Conservation (phyloP, 1,140 invertebrate species). For the Prorops nasuta region DNA sequence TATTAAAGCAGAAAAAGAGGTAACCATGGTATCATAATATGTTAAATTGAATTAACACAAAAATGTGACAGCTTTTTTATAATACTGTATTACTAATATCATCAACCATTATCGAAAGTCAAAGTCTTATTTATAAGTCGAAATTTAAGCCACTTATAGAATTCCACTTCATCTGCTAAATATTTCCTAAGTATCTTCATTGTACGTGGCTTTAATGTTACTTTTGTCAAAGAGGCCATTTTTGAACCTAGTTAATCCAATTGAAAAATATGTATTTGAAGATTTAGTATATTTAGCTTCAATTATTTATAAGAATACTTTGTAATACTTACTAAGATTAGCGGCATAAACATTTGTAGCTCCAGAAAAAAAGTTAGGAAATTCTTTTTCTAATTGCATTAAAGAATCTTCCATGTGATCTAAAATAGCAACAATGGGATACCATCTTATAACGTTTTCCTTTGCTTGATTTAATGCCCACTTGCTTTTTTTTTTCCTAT, state of each 20-base stretch:
- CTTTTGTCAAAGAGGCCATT: neutral
- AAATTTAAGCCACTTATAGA: conserved; percentile 63
- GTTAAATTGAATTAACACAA: no score
- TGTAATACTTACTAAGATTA: conserved; percentile 57
- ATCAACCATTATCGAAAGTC: conserved; percentile 26
- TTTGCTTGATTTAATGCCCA: conserved; percentile 66
- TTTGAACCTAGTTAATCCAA: no score
- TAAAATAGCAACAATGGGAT: conserved; percentile 66
- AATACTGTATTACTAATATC: no score
- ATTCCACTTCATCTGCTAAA: conserved; percentile 61
- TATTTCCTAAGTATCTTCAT: conserved; percentile 43
- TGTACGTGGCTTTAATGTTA: conserved; percentile 16
- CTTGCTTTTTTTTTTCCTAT: conserved; percentile 61
- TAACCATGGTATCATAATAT: no score
- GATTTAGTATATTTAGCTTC: no score
- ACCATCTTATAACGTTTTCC: conserved; percentile 65
- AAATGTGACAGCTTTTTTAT: no score
- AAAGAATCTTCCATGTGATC: conserved; percentile 66
- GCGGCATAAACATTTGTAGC: conserved; percentile 57
- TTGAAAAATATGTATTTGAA: no score
- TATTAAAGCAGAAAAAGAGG: no score
- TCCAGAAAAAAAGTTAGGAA: conserved; percentile 65
- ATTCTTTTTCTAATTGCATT: conserved; percentile 58
- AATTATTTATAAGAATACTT: neutral
- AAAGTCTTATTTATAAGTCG: conserved; percentile 55